Evolutionary conservation across 2,888 invertebrate genomes (phyloP).

Genomic region (Salticus scenicus): DNA sequence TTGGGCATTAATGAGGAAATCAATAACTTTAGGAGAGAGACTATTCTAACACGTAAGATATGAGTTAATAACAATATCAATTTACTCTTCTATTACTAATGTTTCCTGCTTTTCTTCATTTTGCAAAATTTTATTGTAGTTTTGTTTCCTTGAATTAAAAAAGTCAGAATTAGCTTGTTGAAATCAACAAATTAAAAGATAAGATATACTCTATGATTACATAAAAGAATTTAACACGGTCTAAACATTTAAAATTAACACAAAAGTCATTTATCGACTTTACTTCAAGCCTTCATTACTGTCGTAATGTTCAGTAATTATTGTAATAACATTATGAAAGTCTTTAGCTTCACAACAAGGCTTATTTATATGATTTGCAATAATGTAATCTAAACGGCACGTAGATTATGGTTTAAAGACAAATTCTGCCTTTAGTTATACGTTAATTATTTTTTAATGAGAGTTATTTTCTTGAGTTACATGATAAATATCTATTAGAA

Average conservation of each 20-base stretch:
- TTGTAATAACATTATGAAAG: not conserved
- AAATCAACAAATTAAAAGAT: not conserved
- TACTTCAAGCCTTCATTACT: not conserved
- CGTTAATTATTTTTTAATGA: no score
- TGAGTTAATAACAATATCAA: slow-evolving; percentile 16
- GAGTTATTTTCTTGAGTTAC: no score
- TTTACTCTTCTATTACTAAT: slow-evolving; percentile 2
- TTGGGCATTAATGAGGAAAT: slow-evolving; percentile 15
- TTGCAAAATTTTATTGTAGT: not conserved
- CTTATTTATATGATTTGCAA: not conserved
- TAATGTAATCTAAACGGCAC: no score
- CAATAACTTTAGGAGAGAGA: not conserved
- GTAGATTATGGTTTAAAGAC: no score
- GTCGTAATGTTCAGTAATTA: not conserved
- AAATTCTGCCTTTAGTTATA: no score
- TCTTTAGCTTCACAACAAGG: not conserved
- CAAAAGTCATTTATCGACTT: slow-evolving; percentile 10
- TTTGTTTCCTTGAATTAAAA: not conserved
- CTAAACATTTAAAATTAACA: not conserved
- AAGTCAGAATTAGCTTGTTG: not conserved
- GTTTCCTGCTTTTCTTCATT: not conserved
- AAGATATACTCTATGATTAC: not conserved
- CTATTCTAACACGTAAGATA: slow-evolving; percentile 1
- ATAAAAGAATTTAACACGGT: not conserved
- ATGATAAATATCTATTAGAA: no score